A percentile compares a stretch with the other conserved stretches of the same genome.
These are phyloP conservation scores for Botrylloides violaceus DNA, from an alignment of 23 tunicate genomes.

Conservation along the genomic window DNA sequence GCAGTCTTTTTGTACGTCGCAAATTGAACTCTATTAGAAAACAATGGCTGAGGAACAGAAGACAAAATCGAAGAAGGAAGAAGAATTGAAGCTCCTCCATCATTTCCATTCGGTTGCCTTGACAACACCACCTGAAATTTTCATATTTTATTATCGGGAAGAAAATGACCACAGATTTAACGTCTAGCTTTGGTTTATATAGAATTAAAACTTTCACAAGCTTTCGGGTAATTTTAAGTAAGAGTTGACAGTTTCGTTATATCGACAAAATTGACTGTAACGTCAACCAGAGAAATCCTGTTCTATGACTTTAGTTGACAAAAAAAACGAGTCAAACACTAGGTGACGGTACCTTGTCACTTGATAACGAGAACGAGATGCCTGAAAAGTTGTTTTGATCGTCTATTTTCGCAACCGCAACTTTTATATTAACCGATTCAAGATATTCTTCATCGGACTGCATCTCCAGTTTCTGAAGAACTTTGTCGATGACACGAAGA, in stretches of 20 bases:
- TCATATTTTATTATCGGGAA: no score
- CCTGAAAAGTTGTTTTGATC: not conserved
- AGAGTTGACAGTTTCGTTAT: no score
- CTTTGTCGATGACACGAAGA: constrained; percentile 9
- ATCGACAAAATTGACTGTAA: no score
- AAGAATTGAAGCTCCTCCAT: constrained; percentile 14
- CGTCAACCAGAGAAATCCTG: not conserved
- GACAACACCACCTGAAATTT: no score
- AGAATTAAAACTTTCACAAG: no score
- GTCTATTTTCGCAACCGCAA: constrained; percentile 9
- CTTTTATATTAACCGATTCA: constrained; percentile 20
- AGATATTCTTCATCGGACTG: not conserved
- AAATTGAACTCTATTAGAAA: constrained; percentile 14
- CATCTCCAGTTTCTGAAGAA: constrained; percentile 4
- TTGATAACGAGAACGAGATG: constrained; percentile 1
- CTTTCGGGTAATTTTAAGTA: no score
- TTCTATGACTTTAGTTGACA: not conserved
- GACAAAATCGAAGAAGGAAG: constrained; percentile 7
- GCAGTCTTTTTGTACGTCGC: constrained; percentile 14
- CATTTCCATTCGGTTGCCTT: no score
- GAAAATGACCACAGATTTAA: no score
- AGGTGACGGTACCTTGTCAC: not conserved
- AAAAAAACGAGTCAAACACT: not conserved
- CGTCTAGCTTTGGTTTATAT: no score
- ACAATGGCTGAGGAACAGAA: not conserved